These are phyloP conservation scores for Dermatemys mawii DNA, from an alignment of 2,113 vertebrate genomes.

Conservation along the genomic window DNA sequence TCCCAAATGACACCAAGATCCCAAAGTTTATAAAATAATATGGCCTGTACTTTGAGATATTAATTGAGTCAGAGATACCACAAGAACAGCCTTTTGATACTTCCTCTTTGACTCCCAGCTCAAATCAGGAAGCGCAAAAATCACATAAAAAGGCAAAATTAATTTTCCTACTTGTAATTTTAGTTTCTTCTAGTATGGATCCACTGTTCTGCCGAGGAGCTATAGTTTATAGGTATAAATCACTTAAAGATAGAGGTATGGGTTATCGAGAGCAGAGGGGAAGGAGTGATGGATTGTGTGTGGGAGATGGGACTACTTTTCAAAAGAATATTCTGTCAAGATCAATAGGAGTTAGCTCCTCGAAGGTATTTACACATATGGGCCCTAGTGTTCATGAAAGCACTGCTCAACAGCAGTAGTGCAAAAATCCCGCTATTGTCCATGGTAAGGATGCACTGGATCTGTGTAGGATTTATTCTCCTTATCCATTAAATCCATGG, in stretches of 20 bases:
- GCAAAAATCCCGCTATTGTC: not conserved
- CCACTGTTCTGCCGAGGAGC: not conserved
- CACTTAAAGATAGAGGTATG: not conserved
- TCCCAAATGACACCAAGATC: not conserved
- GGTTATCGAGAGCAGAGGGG: not conserved
- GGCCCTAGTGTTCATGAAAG: not conserved
- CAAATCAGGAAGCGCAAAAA: not conserved
- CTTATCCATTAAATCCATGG: not conserved
- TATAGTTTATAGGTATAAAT: not conserved
- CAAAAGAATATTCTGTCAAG: not conserved
- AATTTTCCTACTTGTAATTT: not conserved
- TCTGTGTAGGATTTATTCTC: not conserved
- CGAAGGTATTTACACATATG: not conserved
- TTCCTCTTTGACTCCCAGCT: not conserved
- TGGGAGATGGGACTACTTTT: not conserved
- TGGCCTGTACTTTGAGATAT: not conserved
- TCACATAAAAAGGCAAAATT: not conserved
- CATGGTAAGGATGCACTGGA: no score
- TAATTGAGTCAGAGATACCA: not conserved
- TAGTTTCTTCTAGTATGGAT: not conserved
- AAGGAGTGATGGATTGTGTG: not conserved
- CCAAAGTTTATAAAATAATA: not conserved
- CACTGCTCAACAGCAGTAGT: not conserved
- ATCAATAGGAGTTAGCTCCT: not conserved
- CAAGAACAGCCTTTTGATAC: not conserved